A percentile compares a stretch with the other conserved stretches of the same genome.
phyloP scores from a whole-genome alignment of 1,140 invertebrate species.

The Heliconius congener region DNA sequence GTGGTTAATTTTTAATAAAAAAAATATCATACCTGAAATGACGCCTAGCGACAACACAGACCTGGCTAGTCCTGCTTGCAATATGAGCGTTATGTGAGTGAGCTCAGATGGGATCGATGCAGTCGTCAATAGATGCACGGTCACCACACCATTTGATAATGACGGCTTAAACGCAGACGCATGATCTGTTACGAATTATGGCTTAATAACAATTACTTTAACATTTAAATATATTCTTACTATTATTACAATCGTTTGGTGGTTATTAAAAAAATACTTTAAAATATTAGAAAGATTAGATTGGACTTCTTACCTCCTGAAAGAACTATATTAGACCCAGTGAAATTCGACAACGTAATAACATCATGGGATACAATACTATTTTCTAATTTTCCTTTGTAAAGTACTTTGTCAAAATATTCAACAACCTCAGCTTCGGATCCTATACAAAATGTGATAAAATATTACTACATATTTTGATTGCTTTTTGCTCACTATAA shows the following conservation, averaged over 20 bases:
- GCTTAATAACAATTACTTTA: background rate
- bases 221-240: background rate
- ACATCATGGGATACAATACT: conserved; percentile 50
- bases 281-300: background rate
- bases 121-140: conserved; percentile 29
- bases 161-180: conserved; percentile 41
- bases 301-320: conserved; percentile 52
- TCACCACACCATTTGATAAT: conserved; percentile 39
- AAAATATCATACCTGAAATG: background rate
- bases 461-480: too few relatives aligned
- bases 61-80: conserved; percentile 43
- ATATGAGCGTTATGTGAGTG: conserved; percentile 43
- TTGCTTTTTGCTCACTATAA: too few relatives aligned
- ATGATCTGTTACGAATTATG: conserved; percentile 45
- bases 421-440: conserved; percentile 11
- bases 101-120: conserved; percentile 36
- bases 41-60: conserved; percentile 40
- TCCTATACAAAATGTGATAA: background rate
- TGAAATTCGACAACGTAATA: conserved; percentile 47
- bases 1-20: background rate
- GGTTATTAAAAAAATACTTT: too few relatives aligned
- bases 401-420: conserved; percentile 54
- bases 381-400: conserved; percentile 48
- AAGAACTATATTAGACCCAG: conserved; percentile 46
- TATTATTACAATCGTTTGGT: background rate